Base-by-base conservation (phyloP, 2,113 vertebrate genomes). In the Sinosuthora webbiana region DNA sequence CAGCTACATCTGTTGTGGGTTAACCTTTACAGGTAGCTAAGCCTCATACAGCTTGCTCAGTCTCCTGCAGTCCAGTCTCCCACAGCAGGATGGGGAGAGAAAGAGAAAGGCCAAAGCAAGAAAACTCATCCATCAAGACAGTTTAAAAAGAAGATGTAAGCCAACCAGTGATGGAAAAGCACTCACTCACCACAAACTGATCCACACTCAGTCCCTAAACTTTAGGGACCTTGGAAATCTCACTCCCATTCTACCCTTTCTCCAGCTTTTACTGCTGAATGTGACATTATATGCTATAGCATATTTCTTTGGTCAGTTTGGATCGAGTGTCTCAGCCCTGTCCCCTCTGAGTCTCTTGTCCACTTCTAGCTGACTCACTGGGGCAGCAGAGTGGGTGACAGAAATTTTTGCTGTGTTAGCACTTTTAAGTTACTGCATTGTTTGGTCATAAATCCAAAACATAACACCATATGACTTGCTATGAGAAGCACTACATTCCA, bases 231-330 rank as follows among this genome's bases (percentile, higher is more conserved):
- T n/a, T 49, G 31, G 44, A 80, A 49, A 77, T n/a, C 9, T 45
- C 0, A 7, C 5, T 5, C 6, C 3, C 2, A 13, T 75, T 45
- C 31, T 2, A 37, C 4, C 2, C 2, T 6, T 0, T 6, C 15
- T 11, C 5, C 14, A 70, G 5, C 2, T 67, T 87, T 70, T 70
- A 37, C 6, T 74, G 25, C 18, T 35, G 35, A 79, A 37, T 0
- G 1, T 50, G 22, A 20, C 1, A 1, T 42, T 49, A 11, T 11
- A 53, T 31, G 10, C 15, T 75, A 4, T 6, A 37, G 12, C 16
- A 47, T 35, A 60, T 47, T 59, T 9, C 24, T 89, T 42, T 52
- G 9, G 15, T 31, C 23, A 30, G 3, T 31, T 55, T 6, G 3
- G 23, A 44, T 30, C 3, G 11, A 33, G 6, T 33, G 23, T 27